phyloP scores from a whole-genome alignment of 2,888 invertebrate species.

The Laothoe populi region DNA sequence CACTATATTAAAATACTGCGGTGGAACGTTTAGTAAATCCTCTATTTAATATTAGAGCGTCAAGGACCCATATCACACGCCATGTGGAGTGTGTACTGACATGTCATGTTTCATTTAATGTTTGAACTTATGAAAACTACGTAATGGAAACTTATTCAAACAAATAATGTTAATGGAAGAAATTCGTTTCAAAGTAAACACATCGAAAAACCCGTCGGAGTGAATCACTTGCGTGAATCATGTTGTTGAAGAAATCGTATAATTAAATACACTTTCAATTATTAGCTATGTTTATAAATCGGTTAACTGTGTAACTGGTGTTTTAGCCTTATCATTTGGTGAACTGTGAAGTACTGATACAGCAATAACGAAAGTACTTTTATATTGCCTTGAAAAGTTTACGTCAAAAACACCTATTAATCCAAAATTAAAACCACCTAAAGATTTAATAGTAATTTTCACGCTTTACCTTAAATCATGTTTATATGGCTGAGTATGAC shows the following conservation, averaged over 20 bases:
- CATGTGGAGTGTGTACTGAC: neutral
- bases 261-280: too few relatives aligned
- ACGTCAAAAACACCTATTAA: neutral
- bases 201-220: neutral
- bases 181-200: neutral
- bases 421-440: neutral
- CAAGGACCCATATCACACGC: neutral
- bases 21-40: slow-evolving; percentile 21
- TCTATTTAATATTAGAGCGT: neutral
- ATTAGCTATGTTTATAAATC: too few relatives aligned
- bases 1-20: slow-evolving; percentile 17
- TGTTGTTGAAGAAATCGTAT: neutral
- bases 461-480: too few relatives aligned
- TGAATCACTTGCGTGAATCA: neutral
- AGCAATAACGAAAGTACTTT: neutral
- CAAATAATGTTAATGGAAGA: neutral
- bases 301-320: too few relatives aligned
- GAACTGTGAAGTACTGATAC: too few relatives aligned
- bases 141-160: neutral
- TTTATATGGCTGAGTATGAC: too few relatives aligned
- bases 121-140: neutral
- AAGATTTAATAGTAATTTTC: neutral
- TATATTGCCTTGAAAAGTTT: neutral
- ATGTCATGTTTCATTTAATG: neutral
- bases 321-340: too few relatives aligned